These are phyloP conservation scores for Heliconius aoede DNA, from an alignment of 2,888 invertebrate species.

Conservation along the genomic window DNA sequence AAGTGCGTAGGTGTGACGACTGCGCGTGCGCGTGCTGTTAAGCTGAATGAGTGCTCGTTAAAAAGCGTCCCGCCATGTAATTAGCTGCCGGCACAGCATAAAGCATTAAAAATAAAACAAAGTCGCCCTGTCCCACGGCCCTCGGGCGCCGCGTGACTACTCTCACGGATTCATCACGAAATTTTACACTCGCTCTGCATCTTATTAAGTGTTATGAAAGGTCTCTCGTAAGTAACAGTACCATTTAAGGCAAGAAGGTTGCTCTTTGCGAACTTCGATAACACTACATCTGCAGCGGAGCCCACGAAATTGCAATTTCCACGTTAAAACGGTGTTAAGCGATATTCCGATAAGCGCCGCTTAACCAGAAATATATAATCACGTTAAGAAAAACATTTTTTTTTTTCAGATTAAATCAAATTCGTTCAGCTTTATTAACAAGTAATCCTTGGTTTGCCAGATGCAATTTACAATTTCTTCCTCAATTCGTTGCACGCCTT, in stretches of 20 bases:
- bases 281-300: conserved; percentile 34
- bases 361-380: conserved; percentile 2
- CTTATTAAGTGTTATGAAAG: conserved; percentile 80
- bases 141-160: conserved; percentile 73
- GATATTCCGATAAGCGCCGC: conserved; percentile 29
- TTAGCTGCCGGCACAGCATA: conserved; percentile 68
- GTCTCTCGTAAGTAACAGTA: conserved; percentile 69
- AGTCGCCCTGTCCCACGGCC: conserved; percentile 71
- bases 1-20: conserved; percentile 49
- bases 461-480: conserved; percentile 46
- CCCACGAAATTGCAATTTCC: conserved; percentile 47
- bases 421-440: conserved; percentile 30
- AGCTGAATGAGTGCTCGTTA: conserved; percentile 76
- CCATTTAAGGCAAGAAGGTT: conserved; percentile 68
- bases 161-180: conserved; percentile 78
- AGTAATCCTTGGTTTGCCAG: conserved; percentile 26
- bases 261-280: conserved; percentile 54
- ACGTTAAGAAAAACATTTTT: conserved; percentile 2
- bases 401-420: conserved; percentile 17
- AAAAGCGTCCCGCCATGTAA: conserved; percentile 73
- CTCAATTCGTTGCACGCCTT: conserved; percentile 55
- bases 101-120: conserved; percentile 67
- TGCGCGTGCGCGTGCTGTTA: conserved; percentile 67
- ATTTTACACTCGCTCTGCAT: conserved; percentile 73
- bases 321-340: conserved; percentile 26